A percentile compares a stretch with the other conserved stretches of the same genome.
phyloP scores from a whole-genome alignment of 2,113 vertebrate genomes.

The Pterocles burchelli region DNA sequence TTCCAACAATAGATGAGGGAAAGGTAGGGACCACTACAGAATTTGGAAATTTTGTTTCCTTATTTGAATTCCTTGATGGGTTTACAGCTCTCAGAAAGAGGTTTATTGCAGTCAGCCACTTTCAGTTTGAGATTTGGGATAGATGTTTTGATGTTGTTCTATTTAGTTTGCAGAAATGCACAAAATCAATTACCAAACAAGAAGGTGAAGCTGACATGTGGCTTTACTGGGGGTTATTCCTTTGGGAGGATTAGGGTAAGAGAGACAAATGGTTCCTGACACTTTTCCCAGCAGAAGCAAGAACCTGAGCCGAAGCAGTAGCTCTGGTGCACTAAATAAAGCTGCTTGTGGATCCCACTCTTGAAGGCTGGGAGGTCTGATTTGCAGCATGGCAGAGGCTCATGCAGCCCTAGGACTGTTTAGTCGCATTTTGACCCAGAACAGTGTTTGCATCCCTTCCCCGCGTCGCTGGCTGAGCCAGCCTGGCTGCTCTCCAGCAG shows the following conservation, averaged over 20 bases:
- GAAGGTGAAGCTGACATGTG: not conserved
- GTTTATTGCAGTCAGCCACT: not conserved
- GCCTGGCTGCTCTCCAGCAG: not conserved
- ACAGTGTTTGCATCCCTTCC: fast-evolving
- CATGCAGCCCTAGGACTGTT: not conserved
- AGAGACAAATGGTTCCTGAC: not conserved
- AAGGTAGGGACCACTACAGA: not conserved
- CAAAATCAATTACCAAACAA: not conserved
- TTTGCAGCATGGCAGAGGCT: fast-evolving
- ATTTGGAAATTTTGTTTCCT: not conserved
- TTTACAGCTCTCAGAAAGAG: not conserved
- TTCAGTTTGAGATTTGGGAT: not conserved
- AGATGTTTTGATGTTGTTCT: not conserved
- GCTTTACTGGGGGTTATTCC: not conserved
- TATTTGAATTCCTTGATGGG: not conserved
- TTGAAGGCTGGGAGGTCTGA: not conserved
- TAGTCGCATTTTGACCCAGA: not conserved
- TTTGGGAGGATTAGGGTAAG: not conserved
- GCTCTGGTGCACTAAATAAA: not conserved
- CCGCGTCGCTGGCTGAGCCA: fast-evolving
- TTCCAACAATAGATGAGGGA: not conserved
- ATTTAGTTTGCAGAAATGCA: not conserved
- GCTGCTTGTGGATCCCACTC: not conserved
- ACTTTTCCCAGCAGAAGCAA: not conserved
- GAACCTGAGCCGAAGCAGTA: not conserved